Conservation (phyloP, 2,888 invertebrate species). For the Hirtodrosophila histrioides region DNA sequence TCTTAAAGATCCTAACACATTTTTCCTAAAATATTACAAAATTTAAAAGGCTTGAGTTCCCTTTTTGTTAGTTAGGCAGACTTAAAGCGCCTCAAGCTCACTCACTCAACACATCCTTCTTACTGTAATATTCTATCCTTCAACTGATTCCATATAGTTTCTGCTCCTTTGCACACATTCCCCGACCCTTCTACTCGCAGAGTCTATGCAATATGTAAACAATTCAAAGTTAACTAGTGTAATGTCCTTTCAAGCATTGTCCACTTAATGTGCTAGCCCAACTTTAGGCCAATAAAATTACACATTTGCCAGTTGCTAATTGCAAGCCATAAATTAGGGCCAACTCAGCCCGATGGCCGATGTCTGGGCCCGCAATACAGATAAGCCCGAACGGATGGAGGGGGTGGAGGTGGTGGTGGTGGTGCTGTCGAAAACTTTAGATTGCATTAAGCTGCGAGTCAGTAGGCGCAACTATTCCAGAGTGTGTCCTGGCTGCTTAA, state of each 20-base stretch:
- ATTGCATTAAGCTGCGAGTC: constrained; percentile 61
- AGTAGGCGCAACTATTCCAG: constrained; percentile 46
- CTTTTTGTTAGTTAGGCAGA: too few species aligned
- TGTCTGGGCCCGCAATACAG: constrained; percentile 30
- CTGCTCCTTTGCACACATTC: neutral
- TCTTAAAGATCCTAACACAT: too few species aligned
- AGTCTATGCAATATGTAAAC: constrained; percentile 24
- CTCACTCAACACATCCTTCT: neutral
- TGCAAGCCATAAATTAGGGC: constrained; percentile 71
- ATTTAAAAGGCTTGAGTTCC: too few species aligned
- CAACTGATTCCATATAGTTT: neutral
- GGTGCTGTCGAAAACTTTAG: constrained; percentile 68
- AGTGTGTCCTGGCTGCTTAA: constrained; percentile 52
- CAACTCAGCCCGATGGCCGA: constrained; percentile 16
- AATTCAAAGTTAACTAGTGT: constrained; percentile 31
- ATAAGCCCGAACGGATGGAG: constrained; percentile 15
- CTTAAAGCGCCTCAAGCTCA: too few species aligned
- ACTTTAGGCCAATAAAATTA: constrained; percentile 58
- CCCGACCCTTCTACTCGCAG: too few species aligned
- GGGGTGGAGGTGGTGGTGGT: neutral
- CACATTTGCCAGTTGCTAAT: constrained; percentile 73
- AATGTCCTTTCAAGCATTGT: constrained; percentile 38
- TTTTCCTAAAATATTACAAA: too few species aligned
- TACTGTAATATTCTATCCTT: neutral
- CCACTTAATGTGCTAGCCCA: constrained; percentile 41